These are phyloP conservation scores for Diplolepis rosae DNA, from an alignment of 2,888 invertebrate genomes.

Conservation along the genomic window DNA sequence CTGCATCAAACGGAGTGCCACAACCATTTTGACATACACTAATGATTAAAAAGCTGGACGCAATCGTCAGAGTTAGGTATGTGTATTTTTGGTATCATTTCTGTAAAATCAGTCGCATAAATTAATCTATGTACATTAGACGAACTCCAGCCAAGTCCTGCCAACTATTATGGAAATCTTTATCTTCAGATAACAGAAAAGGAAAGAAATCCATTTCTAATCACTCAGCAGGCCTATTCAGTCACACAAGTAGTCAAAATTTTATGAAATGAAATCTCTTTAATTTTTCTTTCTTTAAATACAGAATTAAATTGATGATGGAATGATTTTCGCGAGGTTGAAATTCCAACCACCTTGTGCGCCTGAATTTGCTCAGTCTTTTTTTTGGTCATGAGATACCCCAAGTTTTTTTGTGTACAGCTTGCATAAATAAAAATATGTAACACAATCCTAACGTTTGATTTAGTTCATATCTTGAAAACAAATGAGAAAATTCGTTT, in stretches of 20 bases:
- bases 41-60: slow-evolving; percentile 28
- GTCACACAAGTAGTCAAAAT: neutral
- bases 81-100: slow-evolving; percentile 50
- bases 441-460: neutral
- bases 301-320: neutral
- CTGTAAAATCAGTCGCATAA: slow-evolving; percentile 43
- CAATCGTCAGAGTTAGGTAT: slow-evolving; percentile 28
- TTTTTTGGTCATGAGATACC: slow-evolving; percentile 25
- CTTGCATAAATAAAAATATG: neutral
- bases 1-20: slow-evolving; percentile 25
- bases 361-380: slow-evolving; percentile 22
- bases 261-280: neutral
- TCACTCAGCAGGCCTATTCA: slow-evolving; percentile 27
- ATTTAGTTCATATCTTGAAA: neutral
- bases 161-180: neutral
- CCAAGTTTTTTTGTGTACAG: slow-evolving; percentile 6
- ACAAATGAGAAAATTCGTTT: neutral
- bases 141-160: neutral
- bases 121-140: slow-evolving; percentile 35
- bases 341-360: neutral
- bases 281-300: neutral
- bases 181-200: neutral
- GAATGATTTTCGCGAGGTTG: neutral
- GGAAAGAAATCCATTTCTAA: neutral
- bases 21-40: slow-evolving; percentile 31